These are phyloP conservation scores for Papilio gigon DNA, from an alignment of 2,888 invertebrate genomes.

Conservation along the genomic window DNA sequence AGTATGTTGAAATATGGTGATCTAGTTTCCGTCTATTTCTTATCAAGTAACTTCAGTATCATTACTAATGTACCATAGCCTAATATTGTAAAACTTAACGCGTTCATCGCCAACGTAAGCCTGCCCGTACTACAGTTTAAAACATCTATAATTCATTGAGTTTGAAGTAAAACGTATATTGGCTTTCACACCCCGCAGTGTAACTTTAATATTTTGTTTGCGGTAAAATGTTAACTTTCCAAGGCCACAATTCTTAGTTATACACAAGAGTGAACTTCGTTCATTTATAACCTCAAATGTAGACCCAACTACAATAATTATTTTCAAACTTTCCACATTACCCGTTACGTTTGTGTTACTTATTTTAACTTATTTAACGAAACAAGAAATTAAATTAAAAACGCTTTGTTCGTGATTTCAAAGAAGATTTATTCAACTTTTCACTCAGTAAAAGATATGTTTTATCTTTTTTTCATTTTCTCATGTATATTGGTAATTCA, in stretches of 20 bases:
- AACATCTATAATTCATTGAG: slow-evolving; percentile 8
- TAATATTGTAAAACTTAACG: no score
- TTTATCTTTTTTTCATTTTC: no score
- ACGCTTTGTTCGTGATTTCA: no score
- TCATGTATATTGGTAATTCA: no score
- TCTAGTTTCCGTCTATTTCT: not conserved
- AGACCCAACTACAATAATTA: slow-evolving; percentile 28
- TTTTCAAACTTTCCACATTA: slow-evolving; percentile 30
- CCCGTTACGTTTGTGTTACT: slow-evolving; percentile 17
- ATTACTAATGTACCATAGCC: no score
- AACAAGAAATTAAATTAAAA: no score
- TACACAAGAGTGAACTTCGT: slow-evolving; percentile 20
- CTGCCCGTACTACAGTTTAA: no score
- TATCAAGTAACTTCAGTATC: no score
- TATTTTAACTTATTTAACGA: no score
- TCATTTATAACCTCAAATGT: slow-evolving; percentile 28
- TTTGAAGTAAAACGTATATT: slow-evolving; percentile 3
- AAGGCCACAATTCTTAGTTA: slow-evolving; percentile 34
- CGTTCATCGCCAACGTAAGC: no score
- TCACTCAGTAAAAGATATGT: no score
- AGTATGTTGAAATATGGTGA: slow-evolving; percentile 2
- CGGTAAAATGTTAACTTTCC: slow-evolving; percentile 22
- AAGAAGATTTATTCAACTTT: no score
- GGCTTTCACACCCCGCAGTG: not conserved
- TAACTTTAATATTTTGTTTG: slow-evolving; percentile 27